Percentiles rank a stretch among this genome's conserved stretches.
These are phyloP conservation scores for Trigoniulus corallinus DNA, from an alignment of 1,140 invertebrate genomes.

Conservation along the genomic window DNA sequence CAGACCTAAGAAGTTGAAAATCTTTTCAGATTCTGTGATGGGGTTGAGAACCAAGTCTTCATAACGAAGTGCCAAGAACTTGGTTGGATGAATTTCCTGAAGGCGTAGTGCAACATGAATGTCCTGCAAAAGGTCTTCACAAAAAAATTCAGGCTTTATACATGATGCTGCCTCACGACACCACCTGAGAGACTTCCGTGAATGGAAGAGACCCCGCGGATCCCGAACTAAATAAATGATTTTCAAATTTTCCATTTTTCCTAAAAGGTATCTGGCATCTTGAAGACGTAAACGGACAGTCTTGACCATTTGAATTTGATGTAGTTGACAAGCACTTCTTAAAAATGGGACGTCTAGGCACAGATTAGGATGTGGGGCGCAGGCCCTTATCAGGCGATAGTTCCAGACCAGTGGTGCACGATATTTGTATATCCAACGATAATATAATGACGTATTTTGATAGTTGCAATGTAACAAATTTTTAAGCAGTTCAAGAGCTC, in stretches of 20 bases:
- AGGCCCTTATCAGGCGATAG: conserved; percentile 58
- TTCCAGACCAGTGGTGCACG: conserved; percentile 57
- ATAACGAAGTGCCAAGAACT: conserved; percentile 64
- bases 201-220: conserved; percentile 69
- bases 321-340: conserved; percentile 55
- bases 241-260: conserved; percentile 51
- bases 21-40: conserved; percentile 42
- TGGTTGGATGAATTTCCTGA: conserved; percentile 43
- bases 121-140: conserved; percentile 64
- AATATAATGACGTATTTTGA: conserved; percentile 19
- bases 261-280: conserved; percentile 48
- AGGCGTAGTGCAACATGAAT: conserved; percentile 54
- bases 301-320: conserved; percentile 77
- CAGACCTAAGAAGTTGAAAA: conserved; percentile 59
- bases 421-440: conserved; percentile 15
- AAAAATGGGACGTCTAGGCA: conserved; percentile 60
- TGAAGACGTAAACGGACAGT: conserved; percentile 54
- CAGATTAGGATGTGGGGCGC: conserved; percentile 45
- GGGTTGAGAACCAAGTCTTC: conserved; percentile 76
- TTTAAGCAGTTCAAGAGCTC: conserved; percentile 44
- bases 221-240: conserved; percentile 63
- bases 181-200: conserved; percentile 63
- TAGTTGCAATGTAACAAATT: conserved; percentile 59
- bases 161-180: conserved; percentile 67
- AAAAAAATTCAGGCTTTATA: conserved; percentile 52